These are phyloP conservation scores for Paramacrobiotus metropolitanus DNA, from an alignment of 1,140 invertebrate species.

Conservation along the genomic window DNA sequence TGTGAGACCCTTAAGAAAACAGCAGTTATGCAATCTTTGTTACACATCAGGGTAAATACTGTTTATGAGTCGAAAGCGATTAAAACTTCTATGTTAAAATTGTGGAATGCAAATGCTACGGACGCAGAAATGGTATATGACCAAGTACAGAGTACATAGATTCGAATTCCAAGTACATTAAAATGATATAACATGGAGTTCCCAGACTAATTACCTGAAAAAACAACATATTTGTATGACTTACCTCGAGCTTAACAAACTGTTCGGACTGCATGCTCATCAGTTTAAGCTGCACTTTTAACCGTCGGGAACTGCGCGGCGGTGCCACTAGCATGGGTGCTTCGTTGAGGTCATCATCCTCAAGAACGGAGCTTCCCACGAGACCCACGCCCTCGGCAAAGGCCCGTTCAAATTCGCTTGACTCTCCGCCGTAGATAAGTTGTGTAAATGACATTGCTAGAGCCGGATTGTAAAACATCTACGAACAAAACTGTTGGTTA, in stretches of 20 bases:
- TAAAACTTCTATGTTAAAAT: too few species aligned
- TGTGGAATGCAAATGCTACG: too few species aligned
- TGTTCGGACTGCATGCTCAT: neutral
- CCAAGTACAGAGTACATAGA: too few species aligned
- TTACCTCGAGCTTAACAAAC: neutral
- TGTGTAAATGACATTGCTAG: constrained; percentile 1
- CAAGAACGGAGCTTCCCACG: neutral
- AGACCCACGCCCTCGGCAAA: neutral
- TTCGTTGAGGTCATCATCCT: neutral
- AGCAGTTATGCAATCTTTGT: too few species aligned
- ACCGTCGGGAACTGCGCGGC: neutral
- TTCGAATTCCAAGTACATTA: too few species aligned
- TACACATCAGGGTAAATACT: too few species aligned
- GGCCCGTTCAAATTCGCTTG: neutral
- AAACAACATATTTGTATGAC: too few species aligned
- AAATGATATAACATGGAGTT: too few species aligned
- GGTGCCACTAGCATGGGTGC: neutral
- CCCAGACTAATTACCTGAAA: too few species aligned
- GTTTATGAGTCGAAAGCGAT: too few species aligned
- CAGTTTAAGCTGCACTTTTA: neutral
- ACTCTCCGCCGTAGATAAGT: constrained; percentile 3
- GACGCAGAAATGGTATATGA: too few species aligned
- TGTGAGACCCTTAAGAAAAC: neutral
- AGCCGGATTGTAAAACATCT: constrained; percentile 2
- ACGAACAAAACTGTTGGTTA: neutral